Conservation (phyloP, 2,888 invertebrate species). For the Alitta virens region DNA sequence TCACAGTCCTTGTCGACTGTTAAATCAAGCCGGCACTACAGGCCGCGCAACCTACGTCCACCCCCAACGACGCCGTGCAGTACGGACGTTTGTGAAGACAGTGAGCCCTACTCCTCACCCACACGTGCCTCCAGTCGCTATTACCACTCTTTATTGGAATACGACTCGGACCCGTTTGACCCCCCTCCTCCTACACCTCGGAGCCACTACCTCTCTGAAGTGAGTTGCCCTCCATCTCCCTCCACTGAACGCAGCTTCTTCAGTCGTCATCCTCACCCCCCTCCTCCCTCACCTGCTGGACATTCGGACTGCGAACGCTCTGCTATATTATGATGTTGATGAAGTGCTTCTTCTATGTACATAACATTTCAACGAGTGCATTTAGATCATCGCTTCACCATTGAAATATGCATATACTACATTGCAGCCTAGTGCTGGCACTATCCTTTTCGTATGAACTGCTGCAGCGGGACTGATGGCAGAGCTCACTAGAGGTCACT, state of each 20-base stretch:
- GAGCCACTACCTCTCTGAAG: constrained; percentile 70
- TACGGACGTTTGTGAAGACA: constrained; percentile 82
- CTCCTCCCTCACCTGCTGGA: constrained; percentile 76
- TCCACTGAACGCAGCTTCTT: constrained; percentile 69
- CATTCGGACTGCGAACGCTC: constrained; percentile 42
- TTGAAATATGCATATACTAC: too few relatives aligned
- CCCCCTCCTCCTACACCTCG: constrained; percentile 76
- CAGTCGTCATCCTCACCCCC: constrained; percentile 75
- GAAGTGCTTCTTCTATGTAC: too few relatives aligned
- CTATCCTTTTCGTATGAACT: too few relatives aligned
- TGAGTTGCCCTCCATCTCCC: constrained; percentile 64
- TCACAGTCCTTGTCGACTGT: constrained; percentile 49
- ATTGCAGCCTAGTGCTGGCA: too few relatives aligned
- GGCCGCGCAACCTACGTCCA: constrained; percentile 66
- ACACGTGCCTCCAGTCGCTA: constrained; percentile 19
- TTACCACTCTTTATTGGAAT: constrained; percentile 52
- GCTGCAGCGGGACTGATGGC: too few relatives aligned
- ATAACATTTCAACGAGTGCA: too few relatives aligned
- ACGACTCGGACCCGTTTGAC: constrained; percentile 67
- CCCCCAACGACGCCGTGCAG: constrained; percentile 88
- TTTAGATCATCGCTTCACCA: too few relatives aligned
- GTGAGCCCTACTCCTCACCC: constrained; percentile 48
- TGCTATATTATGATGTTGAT: too few relatives aligned
- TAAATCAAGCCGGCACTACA: constrained; percentile 70
- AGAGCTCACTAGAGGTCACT: too few relatives aligned